Evolutionary conservation across 2,888 invertebrate species (phyloP).

Genomic region (Podabrus alpinus): DNA sequence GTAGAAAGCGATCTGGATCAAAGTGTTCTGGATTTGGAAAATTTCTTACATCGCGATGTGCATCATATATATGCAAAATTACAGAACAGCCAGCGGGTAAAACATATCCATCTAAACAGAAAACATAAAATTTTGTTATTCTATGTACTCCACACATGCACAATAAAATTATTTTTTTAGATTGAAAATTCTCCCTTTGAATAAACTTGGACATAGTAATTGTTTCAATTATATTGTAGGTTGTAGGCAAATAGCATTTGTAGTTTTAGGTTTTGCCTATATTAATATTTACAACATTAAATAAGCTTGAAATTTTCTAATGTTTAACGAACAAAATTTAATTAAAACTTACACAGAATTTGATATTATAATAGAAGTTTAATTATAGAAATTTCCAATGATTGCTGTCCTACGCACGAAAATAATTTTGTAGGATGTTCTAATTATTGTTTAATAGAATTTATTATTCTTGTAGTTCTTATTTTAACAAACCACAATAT

Average conservation of each 20-base stretch:
- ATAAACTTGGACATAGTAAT: not conserved
- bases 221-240: not conserved
- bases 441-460: not conserved
- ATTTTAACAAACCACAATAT: not conserved
- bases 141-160: no score
- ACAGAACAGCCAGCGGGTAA: constrained; percentile 40
- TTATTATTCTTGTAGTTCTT: not conserved
- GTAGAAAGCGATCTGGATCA: constrained; percentile 45
- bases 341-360: not conserved
- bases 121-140: not conserved
- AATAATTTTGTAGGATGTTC: not conserved
- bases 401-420: not conserved
- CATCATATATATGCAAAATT: constrained; percentile 41
- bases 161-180: not conserved
- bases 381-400: not conserved
- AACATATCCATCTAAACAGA: constrained; percentile 39
- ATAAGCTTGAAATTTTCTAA: not conserved
- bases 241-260: not conserved
- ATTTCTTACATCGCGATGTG: constrained; percentile 49
- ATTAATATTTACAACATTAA: not conserved
- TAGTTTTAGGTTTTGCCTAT: not conserved
- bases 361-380: not conserved
- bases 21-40: constrained; percentile 45
- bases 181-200: not conserved
- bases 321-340: not conserved